Percentiles rank a stretch among this genome's conserved stretches.
phyloP scores from a whole-genome alignment of 2,888 invertebrate species.

The Drosophila prolongata region DNA sequence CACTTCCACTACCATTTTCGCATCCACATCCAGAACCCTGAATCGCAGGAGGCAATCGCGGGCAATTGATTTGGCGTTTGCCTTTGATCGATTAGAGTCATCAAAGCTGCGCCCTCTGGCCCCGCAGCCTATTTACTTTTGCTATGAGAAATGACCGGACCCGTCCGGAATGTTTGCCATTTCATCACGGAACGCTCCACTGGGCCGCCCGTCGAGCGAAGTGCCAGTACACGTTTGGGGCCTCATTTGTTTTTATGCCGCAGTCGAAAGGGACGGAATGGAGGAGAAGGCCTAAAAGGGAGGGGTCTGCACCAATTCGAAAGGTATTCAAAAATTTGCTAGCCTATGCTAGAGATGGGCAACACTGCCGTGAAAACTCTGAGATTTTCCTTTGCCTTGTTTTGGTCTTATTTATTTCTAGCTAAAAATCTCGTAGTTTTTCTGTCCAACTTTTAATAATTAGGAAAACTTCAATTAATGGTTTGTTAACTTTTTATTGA shows the following conservation, averaged over 20 bases:
- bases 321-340: conserved; percentile 25
- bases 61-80: conserved; percentile 77
- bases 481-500: no score
- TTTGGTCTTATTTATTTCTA: no score
- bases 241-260: conserved; percentile 53
- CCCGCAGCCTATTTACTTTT: conserved; percentile 58
- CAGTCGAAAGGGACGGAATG: conserved; percentile 6
- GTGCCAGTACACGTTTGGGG: conserved; percentile 41
- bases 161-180: conserved; percentile 52
- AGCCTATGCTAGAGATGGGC: conserved; percentile 8
- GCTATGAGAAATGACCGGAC: conserved; percentile 57
- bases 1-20: not conserved
- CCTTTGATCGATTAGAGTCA: conserved; percentile 66
- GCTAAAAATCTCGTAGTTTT: no score
- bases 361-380: not conserved
- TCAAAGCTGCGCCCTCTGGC: conserved; percentile 54
- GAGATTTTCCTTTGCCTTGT: no score
- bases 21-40: not conserved
- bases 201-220: conserved; percentile 25
- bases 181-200: conserved; percentile 57
- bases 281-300: not conserved
- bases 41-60: conserved; percentile 33
- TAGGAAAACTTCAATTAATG: no score
- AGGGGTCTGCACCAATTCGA: conserved; percentile 7
- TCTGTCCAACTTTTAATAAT: no score